phyloP scores from a whole-genome alignment of 2,113 vertebrate species.

The Rhabdomys dilectus region DNA sequence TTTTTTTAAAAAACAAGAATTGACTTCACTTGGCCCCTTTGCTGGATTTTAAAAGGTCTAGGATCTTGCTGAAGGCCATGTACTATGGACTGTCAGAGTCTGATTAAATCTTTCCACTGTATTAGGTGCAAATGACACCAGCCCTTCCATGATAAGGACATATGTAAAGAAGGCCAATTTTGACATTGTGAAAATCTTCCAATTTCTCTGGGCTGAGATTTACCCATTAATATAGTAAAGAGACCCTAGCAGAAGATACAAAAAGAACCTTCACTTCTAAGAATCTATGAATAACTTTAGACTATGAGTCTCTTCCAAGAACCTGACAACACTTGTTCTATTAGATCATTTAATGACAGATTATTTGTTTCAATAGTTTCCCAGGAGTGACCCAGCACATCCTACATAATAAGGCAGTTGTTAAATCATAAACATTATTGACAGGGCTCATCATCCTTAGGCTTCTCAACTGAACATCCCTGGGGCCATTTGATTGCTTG shows the following conservation, averaged over 20 bases:
- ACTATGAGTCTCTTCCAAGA: slow-evolving; percentile 72
- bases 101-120: neutral
- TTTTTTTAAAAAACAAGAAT: slow-evolving; percentile 33
- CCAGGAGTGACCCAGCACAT: slow-evolving; percentile 76
- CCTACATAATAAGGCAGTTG: slow-evolving; percentile 77
- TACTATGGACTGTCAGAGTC: neutral
- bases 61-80: neutral
- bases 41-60: neutral
- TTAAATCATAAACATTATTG: slow-evolving; percentile 77
- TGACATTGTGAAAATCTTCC: neutral
- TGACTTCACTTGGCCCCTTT: neutral
- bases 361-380: slow-evolving; percentile 82
- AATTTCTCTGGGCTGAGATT: neutral
- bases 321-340: slow-evolving; percentile 79
- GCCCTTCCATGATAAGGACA: neutral
- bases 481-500: slow-evolving; percentile 62
- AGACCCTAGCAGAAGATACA: slow-evolving; percentile 42
- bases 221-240: slow-evolving; percentile 34
- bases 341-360: slow-evolving; percentile 77
- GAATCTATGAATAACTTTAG: slow-evolving; percentile 72
- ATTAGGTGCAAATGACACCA: slow-evolving; percentile 3
- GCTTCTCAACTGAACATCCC: slow-evolving; percentile 61
- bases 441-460: slow-evolving; percentile 66
- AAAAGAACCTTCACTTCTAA: slow-evolving; percentile 61
- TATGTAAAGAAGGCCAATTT: slow-evolving; percentile 40